phyloP scores from a whole-genome alignment of 1,140 invertebrate genomes.

The Caenorhabditis tropicalis region DNA sequence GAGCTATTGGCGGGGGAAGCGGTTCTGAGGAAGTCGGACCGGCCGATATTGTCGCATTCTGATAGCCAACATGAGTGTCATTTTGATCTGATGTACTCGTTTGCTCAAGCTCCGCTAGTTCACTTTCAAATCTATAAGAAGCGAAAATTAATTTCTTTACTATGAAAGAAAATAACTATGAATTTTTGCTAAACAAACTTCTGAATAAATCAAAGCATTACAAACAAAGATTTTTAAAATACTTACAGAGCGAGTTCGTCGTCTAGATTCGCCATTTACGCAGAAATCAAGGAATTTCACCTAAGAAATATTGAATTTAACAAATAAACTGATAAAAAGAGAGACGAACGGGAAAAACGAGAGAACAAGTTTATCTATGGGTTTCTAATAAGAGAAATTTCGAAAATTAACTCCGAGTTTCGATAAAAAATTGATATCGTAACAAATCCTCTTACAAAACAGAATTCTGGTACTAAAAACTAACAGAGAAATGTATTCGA shows the following conservation, averaged over 20 bases:
- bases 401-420: background rate
- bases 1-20: background rate
- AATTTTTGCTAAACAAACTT: no score
- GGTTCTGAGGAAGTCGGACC: background rate
- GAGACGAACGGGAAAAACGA: background rate
- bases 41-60: slow-evolving; percentile 26
- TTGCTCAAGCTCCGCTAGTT: slow-evolving; percentile 55
- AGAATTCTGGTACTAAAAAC: no score
- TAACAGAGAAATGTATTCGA: no score
- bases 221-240: slow-evolving; percentile 1
- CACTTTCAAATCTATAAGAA: slow-evolving; percentile 55
- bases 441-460: no score
- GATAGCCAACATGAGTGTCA: background rate
- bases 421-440: no score
- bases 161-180: no score
- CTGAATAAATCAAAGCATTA: no score
- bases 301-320: background rate
- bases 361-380: background rate
- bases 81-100: background rate
- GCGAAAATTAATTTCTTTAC: no score
- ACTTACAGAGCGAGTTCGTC: slow-evolving; percentile 65
- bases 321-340: background rate
- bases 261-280: slow-evolving; percentile 57
- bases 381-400: background rate
- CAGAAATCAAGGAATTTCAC: background rate